Evolutionary conservation across 2,113 vertebrate genomes (phyloP), one percentile per base, ranked within the genome.

Genomic region (Panthera uncia): DNA sequence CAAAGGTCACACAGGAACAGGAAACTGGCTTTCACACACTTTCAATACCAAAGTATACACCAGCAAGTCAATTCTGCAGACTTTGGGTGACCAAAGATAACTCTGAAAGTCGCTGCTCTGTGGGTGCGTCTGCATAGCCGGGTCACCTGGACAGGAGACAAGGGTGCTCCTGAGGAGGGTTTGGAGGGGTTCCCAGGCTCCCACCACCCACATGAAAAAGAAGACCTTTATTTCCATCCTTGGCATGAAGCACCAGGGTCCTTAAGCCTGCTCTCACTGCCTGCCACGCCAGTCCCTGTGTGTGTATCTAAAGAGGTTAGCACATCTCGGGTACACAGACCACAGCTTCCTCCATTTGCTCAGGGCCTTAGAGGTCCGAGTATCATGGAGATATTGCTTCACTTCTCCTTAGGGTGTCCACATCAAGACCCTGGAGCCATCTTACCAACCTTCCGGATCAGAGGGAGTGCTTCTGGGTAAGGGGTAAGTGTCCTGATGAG

Each of bases 271-370:
- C 15, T 91, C 68, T 96, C 2, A 0, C 16, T 57, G 93, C 48
- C 66, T 66, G 78, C 65, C 96, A 86, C 91, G 83, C 71, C 96
- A 88, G 91, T 97, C 95, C 95, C 66, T 81, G 63, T 36, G 87
- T 89, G 41, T 82, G 52, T 92, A 92, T 93, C 93, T 96, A 48
- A 82, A 81, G 85, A 97, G 96, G 95, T 98, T 97, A 98, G 94
- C 97, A 98, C 97, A 98, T 97, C 95, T 95, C 97, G 98, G 96
- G 97, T 97, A 97, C 73, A 69, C n/a, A 97, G 95, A 97, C 97
- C 97, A 85, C 98, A 98, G 97, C 97, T 98, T 98, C 98, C 98
- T 98, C 97, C 96, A 90, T 96, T 25, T 69, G 91, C 96, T 93
- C 84, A 87, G 90, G 92, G 97, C 95, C 97, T 69, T 29, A 68